Conservation (phyloP, 2,113 vertebrate genomes). For the Puffinus mauretanicus region DNA sequence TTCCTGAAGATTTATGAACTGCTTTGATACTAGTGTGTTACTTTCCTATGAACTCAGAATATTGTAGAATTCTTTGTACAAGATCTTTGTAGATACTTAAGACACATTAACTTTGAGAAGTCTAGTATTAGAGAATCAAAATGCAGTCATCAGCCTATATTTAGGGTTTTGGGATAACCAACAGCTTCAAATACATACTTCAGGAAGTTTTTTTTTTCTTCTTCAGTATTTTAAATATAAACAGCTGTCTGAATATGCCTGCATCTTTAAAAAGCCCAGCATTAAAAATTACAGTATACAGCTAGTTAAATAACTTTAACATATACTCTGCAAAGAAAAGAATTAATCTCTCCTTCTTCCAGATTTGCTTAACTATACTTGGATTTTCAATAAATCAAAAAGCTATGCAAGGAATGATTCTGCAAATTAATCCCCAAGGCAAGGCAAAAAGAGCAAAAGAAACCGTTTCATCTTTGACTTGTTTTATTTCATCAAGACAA, state of each 20-base stretch:
- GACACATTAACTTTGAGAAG: neutral
- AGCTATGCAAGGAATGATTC: neutral
- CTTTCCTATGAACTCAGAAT: neutral
- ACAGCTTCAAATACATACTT: neutral
- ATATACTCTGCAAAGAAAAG: neutral
- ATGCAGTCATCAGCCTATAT: neutral
- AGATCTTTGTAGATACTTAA: neutral
- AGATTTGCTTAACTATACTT: neutral
- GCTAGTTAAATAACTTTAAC: neutral
- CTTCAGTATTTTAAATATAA: neutral
- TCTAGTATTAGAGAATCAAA: neutral
- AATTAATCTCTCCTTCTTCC: neutral
- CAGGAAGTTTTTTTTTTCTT: neutral
- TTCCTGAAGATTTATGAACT: neutral
- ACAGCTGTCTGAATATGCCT: neutral
- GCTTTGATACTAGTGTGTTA: neutral
- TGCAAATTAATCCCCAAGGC: neutral
- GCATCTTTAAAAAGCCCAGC: neutral
- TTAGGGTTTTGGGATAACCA: neutral
- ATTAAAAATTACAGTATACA: neutral
- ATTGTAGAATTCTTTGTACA: neutral
- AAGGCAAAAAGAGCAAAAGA: neutral
- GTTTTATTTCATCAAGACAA: slow-evolving; percentile 52
- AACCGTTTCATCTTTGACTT: neutral
- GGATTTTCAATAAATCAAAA: neutral